A percentile compares a stretch with the other conserved stretches of the same genome.
These are phyloP conservation scores for Tubulanus polymorphus DNA, from an alignment of 2,888 invertebrate species.

Conservation along the genomic window DNA sequence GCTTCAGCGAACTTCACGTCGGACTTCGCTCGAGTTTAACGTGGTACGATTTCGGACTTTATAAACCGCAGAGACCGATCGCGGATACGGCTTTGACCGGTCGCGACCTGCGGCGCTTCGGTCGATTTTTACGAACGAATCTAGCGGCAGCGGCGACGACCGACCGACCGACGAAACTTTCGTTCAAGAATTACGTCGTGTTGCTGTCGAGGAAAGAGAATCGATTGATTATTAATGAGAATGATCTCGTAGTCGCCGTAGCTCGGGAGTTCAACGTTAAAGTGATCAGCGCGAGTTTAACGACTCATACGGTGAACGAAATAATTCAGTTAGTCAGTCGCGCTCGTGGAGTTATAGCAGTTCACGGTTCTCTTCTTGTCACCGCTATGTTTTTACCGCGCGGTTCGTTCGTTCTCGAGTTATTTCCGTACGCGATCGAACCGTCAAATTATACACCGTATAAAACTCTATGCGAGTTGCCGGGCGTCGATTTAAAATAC, in stretches of 20 bases:
- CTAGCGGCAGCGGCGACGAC: constrained; percentile 12
- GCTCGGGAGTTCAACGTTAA: constrained; percentile 28
- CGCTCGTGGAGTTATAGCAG: constrained; percentile 47
- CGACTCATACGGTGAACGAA: constrained; percentile 35
- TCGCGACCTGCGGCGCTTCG: constrained; percentile 22
- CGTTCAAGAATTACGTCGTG: constrained; percentile 26
- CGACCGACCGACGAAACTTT: background rate
- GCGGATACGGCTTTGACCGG: constrained; percentile 24
- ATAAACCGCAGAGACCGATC: constrained; percentile 52
- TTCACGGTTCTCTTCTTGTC: constrained; percentile 56
- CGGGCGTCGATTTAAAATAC: constrained; percentile 49
- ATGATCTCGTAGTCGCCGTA: constrained; percentile 44
- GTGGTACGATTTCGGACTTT: constrained; percentile 59
- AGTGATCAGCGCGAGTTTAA: constrained; percentile 36
- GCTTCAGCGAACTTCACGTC: constrained; percentile 49
- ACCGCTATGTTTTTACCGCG: constrained; percentile 53
- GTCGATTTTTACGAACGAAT: constrained; percentile 20
- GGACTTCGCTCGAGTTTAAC: constrained; percentile 51
- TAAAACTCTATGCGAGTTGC: constrained; percentile 48
- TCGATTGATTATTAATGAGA: constrained; percentile 55
- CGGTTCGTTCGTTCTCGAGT: constrained; percentile 52
- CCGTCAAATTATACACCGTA: constrained; percentile 55
- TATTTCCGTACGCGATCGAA: constrained; percentile 57
- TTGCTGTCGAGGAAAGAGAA: constrained; percentile 49
- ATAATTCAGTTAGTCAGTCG: constrained; percentile 32